These are phyloP conservation scores for Cisticola juncidis DNA, from an alignment of 2,113 vertebrate genomes.

Conservation along the genomic window DNA sequence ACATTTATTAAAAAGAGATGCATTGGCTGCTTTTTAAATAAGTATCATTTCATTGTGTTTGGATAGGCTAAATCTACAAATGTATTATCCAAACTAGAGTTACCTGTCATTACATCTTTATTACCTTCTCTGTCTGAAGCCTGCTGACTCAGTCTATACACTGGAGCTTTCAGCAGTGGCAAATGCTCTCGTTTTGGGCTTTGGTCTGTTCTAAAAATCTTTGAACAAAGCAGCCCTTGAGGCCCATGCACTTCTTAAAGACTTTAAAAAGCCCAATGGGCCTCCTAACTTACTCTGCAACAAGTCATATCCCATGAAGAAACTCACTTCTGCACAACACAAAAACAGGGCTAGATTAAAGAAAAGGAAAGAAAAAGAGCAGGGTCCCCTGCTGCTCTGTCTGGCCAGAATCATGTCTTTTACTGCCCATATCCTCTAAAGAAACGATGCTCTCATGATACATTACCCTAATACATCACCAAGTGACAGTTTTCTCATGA, in stretches of 20 bases:
- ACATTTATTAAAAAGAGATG: neutral
- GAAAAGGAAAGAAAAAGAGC: conserved; percentile 68
- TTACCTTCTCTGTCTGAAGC: conserved; percentile 45
- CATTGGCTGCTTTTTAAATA: neutral
- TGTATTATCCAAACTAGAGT: neutral
- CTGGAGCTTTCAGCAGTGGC: conserved; percentile 44
- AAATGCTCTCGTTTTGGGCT: conserved; percentile 14
- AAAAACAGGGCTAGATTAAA: conserved; percentile 76
- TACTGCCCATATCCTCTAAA: conserved; percentile 71
- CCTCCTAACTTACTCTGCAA: conserved; percentile 78
- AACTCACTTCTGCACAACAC: conserved; percentile 77
- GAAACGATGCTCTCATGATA: conserved; percentile 73
- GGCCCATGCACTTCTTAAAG: conserved; percentile 68
- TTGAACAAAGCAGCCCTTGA: conserved; percentile 80
- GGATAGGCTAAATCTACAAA: neutral
- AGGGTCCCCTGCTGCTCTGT: conserved; percentile 72
- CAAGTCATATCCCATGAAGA: conserved; percentile 84
- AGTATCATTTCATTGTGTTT: neutral
- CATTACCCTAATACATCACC: conserved; percentile 73
- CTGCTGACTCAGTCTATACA: conserved; percentile 34
- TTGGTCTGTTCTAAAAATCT: conserved; percentile 24
- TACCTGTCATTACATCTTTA: conserved; percentile 6
- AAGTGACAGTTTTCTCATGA: conserved; percentile 72
- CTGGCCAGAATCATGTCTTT: conserved; percentile 76
- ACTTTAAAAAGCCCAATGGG: conserved; percentile 77